Evolutionary conservation across 2,113 vertebrate species (phyloP), one percentile per base, ranked within the genome.

Genomic region (Dipodomys ordii): DNA sequence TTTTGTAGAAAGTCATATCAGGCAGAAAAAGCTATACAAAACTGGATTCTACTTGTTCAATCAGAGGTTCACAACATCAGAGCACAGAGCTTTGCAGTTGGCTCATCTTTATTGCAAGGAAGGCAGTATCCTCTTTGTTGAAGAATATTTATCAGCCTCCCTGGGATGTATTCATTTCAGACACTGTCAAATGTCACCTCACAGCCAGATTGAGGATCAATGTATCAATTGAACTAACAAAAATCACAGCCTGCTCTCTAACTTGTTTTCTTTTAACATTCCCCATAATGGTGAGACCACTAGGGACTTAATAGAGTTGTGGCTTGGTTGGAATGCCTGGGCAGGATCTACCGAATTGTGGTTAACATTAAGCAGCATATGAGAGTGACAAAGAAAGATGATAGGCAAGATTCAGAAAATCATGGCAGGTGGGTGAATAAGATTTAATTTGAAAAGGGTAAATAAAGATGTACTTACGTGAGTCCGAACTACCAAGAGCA

Each of bases 381-480:
- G 84, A 86, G 1, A 67, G 79, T 91, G 85, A 94, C 90, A 85
- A 92, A 91, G 72, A 73, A 64, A 76, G 71, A 95, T 92, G 78
- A 74, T 0, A 64, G 93, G 28, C 19, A 68, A 65, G 11, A 82
- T 95, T 81, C 62, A 91, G 68, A 95, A 84, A 44, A 72, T 83
- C 73, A 67, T 2, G 2, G 6, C 87, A 91, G 93, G 93, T 96
- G 84, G n/a, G 25, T 94, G 93, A 83, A 86, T 62, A 83, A 81
- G 81, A 81, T 64, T 81, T 60, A 23, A 64, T 78, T 94, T 0
- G 1, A 83, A 83, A 60, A 68, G 84, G 60, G 60, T 64, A 86
- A 86, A 90, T 53, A 94, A 44, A 49, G 88, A 57, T 27, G 91
- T 88, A 89, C 77, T 91, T 71, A 72, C 74, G 83, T 86, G 83